Percentiles rank a stretch among this genome's conserved stretches.
phyloP scores from a whole-genome alignment of 2,888 invertebrate species.

The Microchrysa polita region DNA sequence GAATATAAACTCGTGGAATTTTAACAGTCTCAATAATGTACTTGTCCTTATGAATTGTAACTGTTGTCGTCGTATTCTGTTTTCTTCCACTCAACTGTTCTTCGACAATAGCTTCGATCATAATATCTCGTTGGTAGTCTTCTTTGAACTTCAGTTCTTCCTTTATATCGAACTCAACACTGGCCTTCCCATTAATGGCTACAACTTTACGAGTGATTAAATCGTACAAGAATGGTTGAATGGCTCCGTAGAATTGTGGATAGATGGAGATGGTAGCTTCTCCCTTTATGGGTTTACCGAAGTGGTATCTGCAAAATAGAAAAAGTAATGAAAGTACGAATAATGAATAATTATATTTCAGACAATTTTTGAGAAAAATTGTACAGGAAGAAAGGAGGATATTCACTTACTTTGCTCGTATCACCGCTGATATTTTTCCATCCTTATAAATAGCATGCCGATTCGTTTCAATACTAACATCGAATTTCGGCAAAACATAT shows the following conservation, averaged over 20 bases:
- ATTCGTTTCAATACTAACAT: constrained; percentile 81
- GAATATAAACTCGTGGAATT: constrained; percentile 91
- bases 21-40: constrained; percentile 83
- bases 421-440: constrained; percentile 76
- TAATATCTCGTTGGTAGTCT: constrained; percentile 78
- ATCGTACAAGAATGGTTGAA: constrained; percentile 63
- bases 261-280: constrained; percentile 87
- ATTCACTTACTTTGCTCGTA: constrained; percentile 82
- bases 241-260: constrained; percentile 73
- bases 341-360: no score
- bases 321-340: no score
- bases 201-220: constrained; percentile 75
- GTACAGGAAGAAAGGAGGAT: no score
- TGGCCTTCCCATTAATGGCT: constrained; percentile 71
- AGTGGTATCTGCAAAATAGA: constrained; percentile 58
- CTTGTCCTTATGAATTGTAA: constrained; percentile 81
- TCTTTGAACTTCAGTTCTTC: constrained; percentile 86
- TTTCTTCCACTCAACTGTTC: constrained; percentile 85
- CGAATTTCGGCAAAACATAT: constrained; percentile 89
- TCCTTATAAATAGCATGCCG: constrained; percentile 83
- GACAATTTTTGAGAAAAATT: no score
- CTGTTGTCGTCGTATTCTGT: constrained; percentile 81
- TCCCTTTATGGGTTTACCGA: constrained; percentile 86
- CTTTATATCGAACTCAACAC: constrained; percentile 80
- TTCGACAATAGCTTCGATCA: constrained; percentile 90